These are phyloP conservation scores for Artibeus lituratus DNA, from an alignment of 2,797 vertebrate genomes.

Conservation along the genomic window DNA sequence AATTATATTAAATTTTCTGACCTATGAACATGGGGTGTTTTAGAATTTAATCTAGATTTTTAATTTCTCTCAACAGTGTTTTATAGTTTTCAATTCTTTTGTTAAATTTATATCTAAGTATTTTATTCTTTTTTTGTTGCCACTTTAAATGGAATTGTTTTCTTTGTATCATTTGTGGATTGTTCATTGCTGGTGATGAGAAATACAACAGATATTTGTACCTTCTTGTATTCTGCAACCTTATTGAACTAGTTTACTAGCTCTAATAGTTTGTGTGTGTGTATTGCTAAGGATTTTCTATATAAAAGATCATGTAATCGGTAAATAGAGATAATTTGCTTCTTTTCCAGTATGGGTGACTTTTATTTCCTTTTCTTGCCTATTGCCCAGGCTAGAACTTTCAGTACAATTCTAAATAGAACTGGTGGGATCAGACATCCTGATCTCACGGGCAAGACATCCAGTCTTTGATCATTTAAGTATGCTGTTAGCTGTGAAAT, in stretches of 20 bases:
- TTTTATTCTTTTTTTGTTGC: slow-evolving; percentile 14
- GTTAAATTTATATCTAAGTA: neutral
- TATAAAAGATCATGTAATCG: neutral
- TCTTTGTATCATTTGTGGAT: neutral
- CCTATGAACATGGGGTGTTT: neutral
- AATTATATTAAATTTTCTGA: neutral
- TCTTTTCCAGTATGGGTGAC: neutral
- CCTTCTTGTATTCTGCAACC: neutral
- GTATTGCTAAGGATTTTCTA: neutral
- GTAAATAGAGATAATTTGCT: neutral
- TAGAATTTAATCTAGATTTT: neutral
- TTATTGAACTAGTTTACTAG: neutral
- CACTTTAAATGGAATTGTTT: slow-evolving; percentile 15
- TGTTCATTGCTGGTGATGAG: neutral
- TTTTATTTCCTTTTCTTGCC: neutral
- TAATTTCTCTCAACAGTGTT: slow-evolving; percentile 3
- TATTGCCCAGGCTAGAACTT: neutral
- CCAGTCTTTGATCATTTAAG: neutral
- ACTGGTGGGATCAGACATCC: neutral
- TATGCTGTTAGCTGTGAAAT: neutral
- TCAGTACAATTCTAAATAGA: neutral
- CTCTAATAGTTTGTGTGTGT: neutral
- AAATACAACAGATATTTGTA: slow-evolving; percentile 8
- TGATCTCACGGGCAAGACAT: neutral
- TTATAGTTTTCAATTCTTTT: neutral